Percentiles rank a stretch among this genome's conserved stretches.
Conservation (phyloP, 2,113 vertebrate species). For the Entelurus aequoreus region DNA sequence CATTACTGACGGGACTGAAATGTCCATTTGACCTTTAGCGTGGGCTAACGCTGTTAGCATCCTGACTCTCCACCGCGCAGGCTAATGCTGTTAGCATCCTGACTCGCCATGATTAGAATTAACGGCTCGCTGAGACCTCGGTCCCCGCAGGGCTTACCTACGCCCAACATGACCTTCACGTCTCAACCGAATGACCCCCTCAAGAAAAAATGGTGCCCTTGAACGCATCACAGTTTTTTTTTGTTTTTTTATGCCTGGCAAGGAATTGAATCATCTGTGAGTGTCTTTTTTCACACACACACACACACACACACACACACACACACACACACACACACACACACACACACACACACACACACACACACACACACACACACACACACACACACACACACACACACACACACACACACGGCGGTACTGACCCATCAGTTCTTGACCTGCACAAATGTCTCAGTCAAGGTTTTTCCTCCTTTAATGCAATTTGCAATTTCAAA, state of each 20-base stretch:
- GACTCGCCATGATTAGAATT: conserved; percentile 55
- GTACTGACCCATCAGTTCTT: conserved; percentile 51
- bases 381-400: neutral
- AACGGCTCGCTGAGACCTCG: conserved; percentile 38
- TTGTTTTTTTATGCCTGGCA: no score
- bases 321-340: neutral
- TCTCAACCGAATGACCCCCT: conserved; percentile 24
- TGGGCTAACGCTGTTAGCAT: neutral
- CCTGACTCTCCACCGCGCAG: conserved; percentile 14
- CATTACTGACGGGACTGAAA: neutral
- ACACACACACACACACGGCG: conserved; percentile 2
- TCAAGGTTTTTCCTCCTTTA: conserved; percentile 28
- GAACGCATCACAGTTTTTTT: neutral
- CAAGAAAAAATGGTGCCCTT: conserved; percentile 21
- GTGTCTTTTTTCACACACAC: conserved; percentile 9
- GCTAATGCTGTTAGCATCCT: conserved; percentile 52
- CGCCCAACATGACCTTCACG: conserved; percentile 23
- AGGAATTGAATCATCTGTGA: neutral
- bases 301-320: neutral
- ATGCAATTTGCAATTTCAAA: conserved; percentile 68
- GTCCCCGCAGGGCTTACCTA: conserved; percentile 42
- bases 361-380: neutral
- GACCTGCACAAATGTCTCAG: conserved; percentile 40
- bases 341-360: neutral
- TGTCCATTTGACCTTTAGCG: no score